phyloP scores from a whole-genome alignment of 2,888 invertebrate species.

The Matsumyia berberina region DNA sequence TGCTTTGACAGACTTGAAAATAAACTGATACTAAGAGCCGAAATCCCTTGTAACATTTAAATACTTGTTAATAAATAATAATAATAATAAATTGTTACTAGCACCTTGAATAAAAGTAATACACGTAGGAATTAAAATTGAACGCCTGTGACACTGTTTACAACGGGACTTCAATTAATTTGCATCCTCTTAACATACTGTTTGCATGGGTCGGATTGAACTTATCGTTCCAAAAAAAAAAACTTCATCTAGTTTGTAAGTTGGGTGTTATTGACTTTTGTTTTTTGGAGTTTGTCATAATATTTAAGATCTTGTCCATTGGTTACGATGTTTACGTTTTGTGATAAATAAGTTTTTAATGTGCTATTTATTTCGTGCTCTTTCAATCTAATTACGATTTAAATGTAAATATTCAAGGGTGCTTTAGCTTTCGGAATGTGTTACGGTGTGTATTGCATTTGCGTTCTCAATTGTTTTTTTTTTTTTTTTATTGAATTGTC shows the following conservation, averaged over 20 bases:
- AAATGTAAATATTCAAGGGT: slow-evolving; percentile 2
- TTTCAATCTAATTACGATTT: not conserved
- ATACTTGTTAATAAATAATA: too few relatives aligned
- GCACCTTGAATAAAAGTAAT: too few relatives aligned
- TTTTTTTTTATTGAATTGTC: slow-evolving; percentile 17
- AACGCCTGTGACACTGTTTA: too few relatives aligned
- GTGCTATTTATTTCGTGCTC: slow-evolving; percentile 4
- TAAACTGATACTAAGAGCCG: too few relatives aligned
- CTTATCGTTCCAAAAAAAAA: not conserved
- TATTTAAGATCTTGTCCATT: slow-evolving; percentile 4
- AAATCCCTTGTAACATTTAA: too few relatives aligned
- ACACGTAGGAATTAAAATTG: too few relatives aligned
- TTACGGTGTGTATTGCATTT: slow-evolving; percentile 44
- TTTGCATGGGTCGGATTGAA: not conserved
- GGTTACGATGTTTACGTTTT: slow-evolving; percentile 32
- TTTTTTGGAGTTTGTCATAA: slow-evolving; percentile 31
- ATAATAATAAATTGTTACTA: too few relatives aligned
- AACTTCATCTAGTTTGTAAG: not conserved
- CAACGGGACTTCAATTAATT: too few relatives aligned
- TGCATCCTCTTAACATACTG: not conserved
- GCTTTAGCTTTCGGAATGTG: slow-evolving; percentile 37
- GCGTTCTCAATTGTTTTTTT: not conserved
- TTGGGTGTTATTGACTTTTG: slow-evolving; percentile 31
- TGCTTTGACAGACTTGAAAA: too few relatives aligned
- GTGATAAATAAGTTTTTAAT: slow-evolving; percentile 9